A percentile compares a stretch with the other conserved stretches of the same genome.
phyloP scores from a whole-genome alignment of 2,113 vertebrate species.

The Serilophus lunatus region DNA sequence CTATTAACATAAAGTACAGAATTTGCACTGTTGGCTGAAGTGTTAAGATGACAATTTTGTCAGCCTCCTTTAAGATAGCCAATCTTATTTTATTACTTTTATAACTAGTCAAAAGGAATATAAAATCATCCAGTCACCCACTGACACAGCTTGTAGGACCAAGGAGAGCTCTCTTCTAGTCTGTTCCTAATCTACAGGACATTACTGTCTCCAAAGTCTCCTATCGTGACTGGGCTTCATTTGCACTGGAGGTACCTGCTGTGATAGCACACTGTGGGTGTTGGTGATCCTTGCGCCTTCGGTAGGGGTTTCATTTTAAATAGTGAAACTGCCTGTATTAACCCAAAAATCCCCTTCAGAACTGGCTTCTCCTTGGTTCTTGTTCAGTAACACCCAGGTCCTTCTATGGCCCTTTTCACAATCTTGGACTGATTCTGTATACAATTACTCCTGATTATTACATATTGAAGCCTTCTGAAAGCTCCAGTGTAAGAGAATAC shows the following conservation, averaged over 20 bases:
- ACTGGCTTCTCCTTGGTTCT: not conserved
- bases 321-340: not conserved
- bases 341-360: not conserved
- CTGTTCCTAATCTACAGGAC: not conserved
- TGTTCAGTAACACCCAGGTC: not conserved
- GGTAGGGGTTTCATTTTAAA: not conserved
- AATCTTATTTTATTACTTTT: not conserved
- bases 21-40: not conserved
- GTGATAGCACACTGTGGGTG: fast-evolving
- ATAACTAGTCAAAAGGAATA: not conserved
- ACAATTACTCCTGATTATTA: not conserved
- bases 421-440: not conserved
- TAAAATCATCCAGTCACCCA: not conserved
- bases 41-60: not conserved
- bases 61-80: not conserved
- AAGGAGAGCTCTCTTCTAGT: not conserved
- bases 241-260: not conserved
- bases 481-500: not conserved
- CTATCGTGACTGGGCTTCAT: not conserved
- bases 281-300: not conserved
- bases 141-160: not conserved
- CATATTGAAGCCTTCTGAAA: not conserved
- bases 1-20: not conserved
- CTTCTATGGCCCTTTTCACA: not conserved
- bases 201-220: not conserved